phyloP scores from a whole-genome alignment of 2,888 invertebrate genomes.

The Drosophila mimetica region DNA sequence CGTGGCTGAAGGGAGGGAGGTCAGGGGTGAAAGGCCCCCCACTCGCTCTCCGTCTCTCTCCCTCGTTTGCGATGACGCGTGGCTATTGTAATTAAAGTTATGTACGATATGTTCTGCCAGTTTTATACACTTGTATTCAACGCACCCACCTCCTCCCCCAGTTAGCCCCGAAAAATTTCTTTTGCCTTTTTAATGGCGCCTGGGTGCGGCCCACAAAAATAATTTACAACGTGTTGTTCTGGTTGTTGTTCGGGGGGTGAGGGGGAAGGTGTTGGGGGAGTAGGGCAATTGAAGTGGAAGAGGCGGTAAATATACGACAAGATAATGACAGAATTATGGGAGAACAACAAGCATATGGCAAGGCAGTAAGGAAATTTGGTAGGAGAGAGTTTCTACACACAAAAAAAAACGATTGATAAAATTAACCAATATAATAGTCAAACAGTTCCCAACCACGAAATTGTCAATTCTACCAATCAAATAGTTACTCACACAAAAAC shows the following conservation, averaged over 20 bases:
- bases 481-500: too few species aligned
- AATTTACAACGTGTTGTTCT: slow-evolving; percentile 51
- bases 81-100: slow-evolving; percentile 74
- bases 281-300: slow-evolving; percentile 54
- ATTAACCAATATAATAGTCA: too few species aligned
- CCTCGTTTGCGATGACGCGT: slow-evolving; percentile 30
- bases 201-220: slow-evolving; percentile 51
- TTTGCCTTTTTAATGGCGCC: slow-evolving; percentile 49
- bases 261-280: slow-evolving; percentile 11
- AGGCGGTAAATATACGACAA: slow-evolving; percentile 58
- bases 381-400: not conserved
- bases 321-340: slow-evolving; percentile 65
- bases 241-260: slow-evolving; percentile 21
- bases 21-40: slow-evolving; percentile 7
- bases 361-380: slow-evolving; percentile 20
- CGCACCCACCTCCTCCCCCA: not conserved
- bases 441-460: too few species aligned
- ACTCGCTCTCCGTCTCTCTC: slow-evolving; percentile 2
- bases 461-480: too few species aligned
- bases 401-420: too few species aligned
- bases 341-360: slow-evolving; percentile 61
- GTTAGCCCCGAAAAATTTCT: slow-evolving; percentile 3
- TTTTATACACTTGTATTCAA: slow-evolving; percentile 55
- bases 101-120: slow-evolving; percentile 48
- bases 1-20: slow-evolving; percentile 13